Conservation (phyloP, 2,888 invertebrate genomes). For the Sipha maydis region DNA sequence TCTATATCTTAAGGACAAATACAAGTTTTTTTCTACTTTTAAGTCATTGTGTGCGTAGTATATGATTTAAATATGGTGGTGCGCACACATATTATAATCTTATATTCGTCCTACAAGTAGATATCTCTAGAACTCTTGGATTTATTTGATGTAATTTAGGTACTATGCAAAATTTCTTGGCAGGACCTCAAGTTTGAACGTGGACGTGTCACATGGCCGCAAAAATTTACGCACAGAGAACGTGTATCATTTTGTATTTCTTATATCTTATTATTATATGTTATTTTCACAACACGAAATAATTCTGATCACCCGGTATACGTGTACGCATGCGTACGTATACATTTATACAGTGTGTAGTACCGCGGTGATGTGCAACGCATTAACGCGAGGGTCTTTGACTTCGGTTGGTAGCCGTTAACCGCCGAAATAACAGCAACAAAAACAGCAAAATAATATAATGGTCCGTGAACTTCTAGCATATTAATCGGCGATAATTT, state of each 20-base stretch:
- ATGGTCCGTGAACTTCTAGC: conserved; percentile 30
- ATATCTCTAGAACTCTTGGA: no score
- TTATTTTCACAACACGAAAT: background rate
- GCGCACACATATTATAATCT: no score
- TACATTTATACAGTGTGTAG: no score
- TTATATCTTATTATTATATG: background rate
- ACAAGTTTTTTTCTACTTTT: no score
- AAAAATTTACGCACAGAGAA: background rate
- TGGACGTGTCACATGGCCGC: background rate
- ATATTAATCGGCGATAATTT: conserved; percentile 35
- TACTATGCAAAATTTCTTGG: no score
- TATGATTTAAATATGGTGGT: no score
- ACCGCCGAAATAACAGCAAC: background rate
- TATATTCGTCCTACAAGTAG: no score
- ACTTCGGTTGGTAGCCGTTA: background rate
- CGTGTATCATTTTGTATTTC: no score
- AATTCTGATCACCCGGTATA: background rate
- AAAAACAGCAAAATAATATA: background rate
- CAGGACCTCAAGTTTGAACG: background rate
- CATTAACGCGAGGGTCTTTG: conserved; percentile 5
- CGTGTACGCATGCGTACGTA: background rate
- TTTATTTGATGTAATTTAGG: no score
- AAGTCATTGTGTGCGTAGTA: background rate
- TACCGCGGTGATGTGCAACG: no score
- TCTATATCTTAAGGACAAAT: no score